Conservation (phyloP, 2,888 invertebrate genomes). For the Eremobia ochroleuca region DNA sequence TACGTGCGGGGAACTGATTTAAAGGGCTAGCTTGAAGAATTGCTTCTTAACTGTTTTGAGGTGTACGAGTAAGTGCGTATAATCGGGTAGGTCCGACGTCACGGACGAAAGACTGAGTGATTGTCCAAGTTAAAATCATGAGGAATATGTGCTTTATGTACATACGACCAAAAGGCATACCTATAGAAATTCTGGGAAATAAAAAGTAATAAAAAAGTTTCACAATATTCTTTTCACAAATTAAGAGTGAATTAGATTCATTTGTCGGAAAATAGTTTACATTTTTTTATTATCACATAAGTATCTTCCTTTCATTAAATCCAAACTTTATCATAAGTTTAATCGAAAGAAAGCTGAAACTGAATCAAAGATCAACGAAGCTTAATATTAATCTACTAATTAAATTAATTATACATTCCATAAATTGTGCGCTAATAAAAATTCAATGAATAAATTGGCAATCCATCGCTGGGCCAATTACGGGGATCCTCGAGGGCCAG, state of each 20-base stretch:
- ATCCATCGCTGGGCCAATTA: slow-evolving; percentile 35
- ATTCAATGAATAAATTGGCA: slow-evolving; percentile 55
- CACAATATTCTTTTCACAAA: background rate
- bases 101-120: background rate
- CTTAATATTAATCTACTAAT: slow-evolving; percentile 47
- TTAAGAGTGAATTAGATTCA: background rate
- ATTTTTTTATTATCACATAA: no score
- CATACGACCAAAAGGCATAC: background rate
- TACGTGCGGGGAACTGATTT: slow-evolving; percentile 29
- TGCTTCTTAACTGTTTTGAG: slow-evolving; percentile 24
- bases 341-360: background rate
- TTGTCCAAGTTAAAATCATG: background rate
- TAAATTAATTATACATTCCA: slow-evolving; percentile 60
- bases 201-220: no score
- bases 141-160: background rate
- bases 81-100: background rate
- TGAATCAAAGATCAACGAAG: slow-evolving; percentile 17
- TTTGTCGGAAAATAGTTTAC: background rate
- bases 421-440: slow-evolving; percentile 52
- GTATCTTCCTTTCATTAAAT: background rate
- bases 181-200: background rate
- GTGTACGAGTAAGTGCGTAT: background rate
- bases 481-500: background rate
- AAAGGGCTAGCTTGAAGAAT: slow-evolving; percentile 11
- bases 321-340: background rate